phyloP scores from a whole-genome alignment of 2,888 invertebrate species.

The Caenorhabditis imperialis region DNA sequence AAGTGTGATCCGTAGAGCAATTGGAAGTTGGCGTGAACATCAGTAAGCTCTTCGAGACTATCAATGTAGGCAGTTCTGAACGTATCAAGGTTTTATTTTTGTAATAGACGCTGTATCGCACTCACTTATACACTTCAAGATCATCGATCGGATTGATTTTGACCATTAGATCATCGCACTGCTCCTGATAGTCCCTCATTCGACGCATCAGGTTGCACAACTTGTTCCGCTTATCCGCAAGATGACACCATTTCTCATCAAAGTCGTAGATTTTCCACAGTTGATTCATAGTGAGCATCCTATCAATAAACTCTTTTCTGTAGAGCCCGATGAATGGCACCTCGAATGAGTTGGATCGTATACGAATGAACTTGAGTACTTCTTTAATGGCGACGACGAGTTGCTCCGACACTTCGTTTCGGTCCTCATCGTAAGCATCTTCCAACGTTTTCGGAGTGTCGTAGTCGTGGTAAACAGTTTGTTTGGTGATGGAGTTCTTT shows the following conservation, averaged over 20 bases:
- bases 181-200: slow-evolving; percentile 92
- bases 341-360: slow-evolving; percentile 52
- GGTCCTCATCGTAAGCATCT: neutral
- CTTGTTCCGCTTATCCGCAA: slow-evolving; percentile 58
- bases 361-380: slow-evolving; percentile 53
- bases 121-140: slow-evolving; percentile 62
- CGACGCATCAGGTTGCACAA: slow-evolving; percentile 88
- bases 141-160: slow-evolving; percentile 54
- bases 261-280: slow-evolving; percentile 97
- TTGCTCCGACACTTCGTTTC: slow-evolving; percentile 6
- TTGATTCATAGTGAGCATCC: slow-evolving; percentile 88
- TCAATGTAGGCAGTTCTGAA: slow-evolving; percentile 84
- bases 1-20: slow-evolving; percentile 86
- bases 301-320: slow-evolving; percentile 93
- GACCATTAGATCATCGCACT: slow-evolving; percentile 43
- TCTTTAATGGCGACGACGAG: slow-evolving; percentile 49
- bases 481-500: slow-evolving; percentile 15
- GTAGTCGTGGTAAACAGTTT: slow-evolving; percentile 7
- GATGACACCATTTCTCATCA: slow-evolving; percentile 86
- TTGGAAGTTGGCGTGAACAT: slow-evolving; percentile 90
- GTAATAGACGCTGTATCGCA: slow-evolving; percentile 1
- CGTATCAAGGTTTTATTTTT: neutral
- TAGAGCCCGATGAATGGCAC: slow-evolving; percentile 99
- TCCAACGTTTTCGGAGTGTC: slow-evolving; percentile 26
- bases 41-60: slow-evolving; percentile 91